Conservation (phyloP, 2,888 invertebrate genomes). For the Caenorhabditis virilis region DNA sequence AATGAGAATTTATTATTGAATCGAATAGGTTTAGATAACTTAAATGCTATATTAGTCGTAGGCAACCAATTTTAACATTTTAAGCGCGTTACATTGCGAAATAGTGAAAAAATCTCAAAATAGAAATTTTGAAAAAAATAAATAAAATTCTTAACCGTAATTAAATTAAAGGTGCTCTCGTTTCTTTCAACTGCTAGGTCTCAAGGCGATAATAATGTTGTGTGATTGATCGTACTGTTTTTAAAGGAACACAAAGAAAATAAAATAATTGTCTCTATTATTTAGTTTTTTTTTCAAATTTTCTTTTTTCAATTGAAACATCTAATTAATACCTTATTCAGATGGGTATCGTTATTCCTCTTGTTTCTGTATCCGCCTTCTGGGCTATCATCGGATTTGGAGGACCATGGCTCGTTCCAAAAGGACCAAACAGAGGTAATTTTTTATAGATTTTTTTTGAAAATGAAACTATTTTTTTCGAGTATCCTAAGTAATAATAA, state of each 20-base stretch:
- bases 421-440: constrained; percentile 67
- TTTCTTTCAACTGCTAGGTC: too few relatives aligned
- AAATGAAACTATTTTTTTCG: constrained; percentile 3
- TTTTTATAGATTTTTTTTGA: constrained; percentile 1
- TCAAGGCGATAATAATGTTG: too few relatives aligned
- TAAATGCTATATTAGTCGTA: not conserved
- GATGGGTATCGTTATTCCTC: constrained; percentile 66
- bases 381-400: constrained; percentile 68
- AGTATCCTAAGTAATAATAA: not conserved
- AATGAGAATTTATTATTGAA: not conserved
- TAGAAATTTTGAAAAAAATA: too few relatives aligned
- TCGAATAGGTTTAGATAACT: not conserved
- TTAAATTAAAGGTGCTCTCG: too few relatives aligned
- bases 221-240: too few relatives aligned
- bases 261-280: not conserved
- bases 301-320: not conserved
- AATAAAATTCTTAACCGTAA: too few relatives aligned
- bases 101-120: not conserved
- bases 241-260: not conserved
- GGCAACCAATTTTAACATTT: too few relatives aligned
- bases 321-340: constrained; percentile 2
- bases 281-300: not conserved
- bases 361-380: constrained; percentile 68
- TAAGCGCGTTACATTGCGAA: not conserved
- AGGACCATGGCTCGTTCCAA: constrained; percentile 67